Conservation (phyloP, 2,888 invertebrate genomes). For the Hipparchia sbordonii region DNA sequence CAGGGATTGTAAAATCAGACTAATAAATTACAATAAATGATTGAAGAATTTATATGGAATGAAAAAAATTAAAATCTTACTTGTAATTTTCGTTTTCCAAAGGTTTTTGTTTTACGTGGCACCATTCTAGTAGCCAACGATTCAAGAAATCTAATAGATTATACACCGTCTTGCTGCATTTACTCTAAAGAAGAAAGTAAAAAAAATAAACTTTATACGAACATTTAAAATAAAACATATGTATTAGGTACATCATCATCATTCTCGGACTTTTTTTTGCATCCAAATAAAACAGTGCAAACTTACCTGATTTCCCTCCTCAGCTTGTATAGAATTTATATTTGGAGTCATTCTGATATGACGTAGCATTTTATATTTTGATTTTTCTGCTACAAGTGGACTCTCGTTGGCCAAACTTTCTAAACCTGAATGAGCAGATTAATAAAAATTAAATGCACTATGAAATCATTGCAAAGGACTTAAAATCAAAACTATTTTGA, state of each 20-base stretch:
- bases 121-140: conserved; percentile 88
- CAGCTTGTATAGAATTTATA: conserved; percentile 66
- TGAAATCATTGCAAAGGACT: background rate
- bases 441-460: background rate
- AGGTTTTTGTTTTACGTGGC: conserved; percentile 68
- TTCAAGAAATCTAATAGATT: conserved; percentile 89
- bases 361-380: conserved; percentile 67
- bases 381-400: conserved; percentile 51
- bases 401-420: conserved; percentile 62
- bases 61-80: conserved; percentile 48
- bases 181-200: conserved; percentile 62
- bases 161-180: conserved; percentile 87
- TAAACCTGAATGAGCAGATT: conserved; percentile 51
- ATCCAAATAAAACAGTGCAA: background rate
- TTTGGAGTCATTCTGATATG: conserved; percentile 72
- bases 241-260: too few relatives aligned
- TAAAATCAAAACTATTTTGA: background rate
- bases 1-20: too few relatives aligned
- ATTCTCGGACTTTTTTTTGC: too few relatives aligned
- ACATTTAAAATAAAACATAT: background rate
- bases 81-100: conserved; percentile 73
- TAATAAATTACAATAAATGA: too few relatives aligned
- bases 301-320: conserved; percentile 75
- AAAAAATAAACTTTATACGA: conserved; percentile 2
- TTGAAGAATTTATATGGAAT: background rate